Evolutionary conservation across 2,888 invertebrate species (phyloP).

Genomic region (Plagiodera versicolora): DNA sequence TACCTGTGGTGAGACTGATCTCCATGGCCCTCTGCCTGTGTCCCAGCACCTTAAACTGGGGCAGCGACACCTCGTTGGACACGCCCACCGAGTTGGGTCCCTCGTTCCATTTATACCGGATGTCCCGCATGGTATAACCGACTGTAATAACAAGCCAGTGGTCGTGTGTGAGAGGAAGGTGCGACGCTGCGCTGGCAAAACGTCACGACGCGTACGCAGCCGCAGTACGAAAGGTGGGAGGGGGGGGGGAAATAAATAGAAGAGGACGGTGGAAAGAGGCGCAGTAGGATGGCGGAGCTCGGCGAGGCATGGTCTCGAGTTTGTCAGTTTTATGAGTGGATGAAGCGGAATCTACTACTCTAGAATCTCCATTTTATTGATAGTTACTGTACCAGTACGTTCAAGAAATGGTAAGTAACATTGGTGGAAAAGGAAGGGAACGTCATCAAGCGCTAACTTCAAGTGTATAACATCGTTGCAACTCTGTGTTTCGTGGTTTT

Average conservation of each 20-base stretch:
- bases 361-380: no score
- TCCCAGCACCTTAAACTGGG: constrained; percentile 97
- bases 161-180: constrained; percentile 48
- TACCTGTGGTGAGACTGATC: constrained; percentile 97
- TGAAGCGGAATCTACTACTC: no score
- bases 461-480: no score
- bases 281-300: neutral
- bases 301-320: neutral
- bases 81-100: constrained; percentile 94
- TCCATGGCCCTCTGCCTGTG: constrained; percentile 95
- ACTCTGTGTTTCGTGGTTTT: no score
- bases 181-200: constrained; percentile 10
- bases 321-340: neutral
- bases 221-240: neutral
- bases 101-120: constrained; percentile 96
- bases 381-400: no score
- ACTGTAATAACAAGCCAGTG: constrained; percentile 67
- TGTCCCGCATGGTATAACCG: constrained; percentile 98
- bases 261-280: neutral
- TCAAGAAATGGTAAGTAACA: no score
- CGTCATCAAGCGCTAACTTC: no score
- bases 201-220: neutral
- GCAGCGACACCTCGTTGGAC: constrained; percentile 93
- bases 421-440: no score
- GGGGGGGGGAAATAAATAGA: neutral